These are phyloP conservation scores for Habropoda laboriosa DNA, from an alignment of 1,140 invertebrate genomes.

Conservation along the genomic window DNA sequence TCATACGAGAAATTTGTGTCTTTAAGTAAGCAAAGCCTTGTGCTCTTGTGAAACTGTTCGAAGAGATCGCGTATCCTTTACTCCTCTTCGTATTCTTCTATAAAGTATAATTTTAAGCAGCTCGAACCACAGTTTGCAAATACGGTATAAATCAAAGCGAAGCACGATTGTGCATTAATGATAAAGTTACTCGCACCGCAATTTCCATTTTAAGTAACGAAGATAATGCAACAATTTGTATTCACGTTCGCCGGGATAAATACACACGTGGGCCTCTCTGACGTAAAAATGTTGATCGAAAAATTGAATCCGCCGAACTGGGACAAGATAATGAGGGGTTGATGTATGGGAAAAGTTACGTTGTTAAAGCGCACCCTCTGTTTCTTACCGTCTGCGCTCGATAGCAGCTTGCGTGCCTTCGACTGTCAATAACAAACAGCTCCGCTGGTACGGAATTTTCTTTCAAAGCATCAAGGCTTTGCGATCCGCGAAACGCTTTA, in stretches of 20 bases:
- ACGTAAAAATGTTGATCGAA: slow-evolving; percentile 13
- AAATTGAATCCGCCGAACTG: slow-evolving; percentile 23
- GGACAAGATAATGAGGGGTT: slow-evolving; percentile 44
- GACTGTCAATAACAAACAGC: slow-evolving; percentile 47
- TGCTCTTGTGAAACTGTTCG: too few species aligned
- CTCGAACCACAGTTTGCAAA: background rate
- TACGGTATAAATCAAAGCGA: too few species aligned
- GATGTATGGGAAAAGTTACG: slow-evolving; percentile 45
- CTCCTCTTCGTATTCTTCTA: too few species aligned
- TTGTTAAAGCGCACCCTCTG: slow-evolving; percentile 15
- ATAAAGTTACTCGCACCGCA: background rate
- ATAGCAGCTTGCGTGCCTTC: slow-evolving; percentile 41
- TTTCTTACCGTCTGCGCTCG: slow-evolving; percentile 27
- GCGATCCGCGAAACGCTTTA: slow-evolving; percentile 16
- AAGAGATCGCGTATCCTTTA: too few species aligned
- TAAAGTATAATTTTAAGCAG: background rate
- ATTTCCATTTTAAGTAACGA: background rate
- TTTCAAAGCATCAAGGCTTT: slow-evolving; percentile 16
- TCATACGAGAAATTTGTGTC: too few species aligned
- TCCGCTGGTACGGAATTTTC: slow-evolving; percentile 13
- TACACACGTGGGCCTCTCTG: background rate
- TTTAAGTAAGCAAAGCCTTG: too few species aligned
- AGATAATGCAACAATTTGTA: background rate
- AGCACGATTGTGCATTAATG: background rate
- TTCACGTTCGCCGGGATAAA: background rate